phyloP scores from a whole-genome alignment of 2,113 vertebrate genomes.

The Lampris megalopsis region DNA sequence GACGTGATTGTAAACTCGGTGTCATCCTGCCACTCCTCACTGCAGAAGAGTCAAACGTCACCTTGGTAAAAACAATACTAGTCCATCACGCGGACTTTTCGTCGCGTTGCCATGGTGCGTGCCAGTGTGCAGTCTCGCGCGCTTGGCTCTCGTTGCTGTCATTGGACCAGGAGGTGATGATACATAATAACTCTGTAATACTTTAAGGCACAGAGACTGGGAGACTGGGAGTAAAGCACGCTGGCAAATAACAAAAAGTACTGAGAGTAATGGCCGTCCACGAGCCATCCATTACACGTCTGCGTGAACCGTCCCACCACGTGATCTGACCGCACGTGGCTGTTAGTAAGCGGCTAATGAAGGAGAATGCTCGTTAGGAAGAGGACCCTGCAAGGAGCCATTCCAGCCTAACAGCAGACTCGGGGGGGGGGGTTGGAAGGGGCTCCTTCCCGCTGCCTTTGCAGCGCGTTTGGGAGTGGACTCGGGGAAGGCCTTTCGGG shows the following conservation, averaged over 20 bases:
- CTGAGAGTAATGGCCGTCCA: not conserved
- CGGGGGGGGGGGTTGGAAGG: slow-evolving; percentile 57
- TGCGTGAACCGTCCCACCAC: slow-evolving; percentile 3
- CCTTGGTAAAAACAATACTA: too few species aligned
- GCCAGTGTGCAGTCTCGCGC: too few species aligned
- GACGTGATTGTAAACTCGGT: too few species aligned
- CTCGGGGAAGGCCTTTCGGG: slow-evolving; percentile 32
- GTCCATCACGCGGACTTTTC: too few species aligned
- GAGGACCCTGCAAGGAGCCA: slow-evolving; percentile 49
- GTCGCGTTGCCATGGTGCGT: too few species aligned
- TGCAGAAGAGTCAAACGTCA: too few species aligned
- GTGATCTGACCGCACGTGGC: slow-evolving; percentile 56
- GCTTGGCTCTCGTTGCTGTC: too few species aligned
- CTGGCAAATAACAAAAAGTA: too few species aligned
- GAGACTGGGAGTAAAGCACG: too few species aligned
- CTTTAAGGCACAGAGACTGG: not conserved
- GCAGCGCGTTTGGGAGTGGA: slow-evolving; percentile 40
- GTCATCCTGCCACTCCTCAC: too few species aligned
- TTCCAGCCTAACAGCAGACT: slow-evolving; percentile 66
- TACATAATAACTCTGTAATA: not conserved
- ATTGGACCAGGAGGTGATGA: too few species aligned
- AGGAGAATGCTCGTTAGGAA: slow-evolving; percentile 66
- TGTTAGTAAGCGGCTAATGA: slow-evolving; percentile 55
- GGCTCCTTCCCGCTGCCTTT: slow-evolving; percentile 42
- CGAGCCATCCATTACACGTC: not conserved